Conservation (phyloP, 2,113 vertebrate genomes). For the Oceanites oceanicus region DNA sequence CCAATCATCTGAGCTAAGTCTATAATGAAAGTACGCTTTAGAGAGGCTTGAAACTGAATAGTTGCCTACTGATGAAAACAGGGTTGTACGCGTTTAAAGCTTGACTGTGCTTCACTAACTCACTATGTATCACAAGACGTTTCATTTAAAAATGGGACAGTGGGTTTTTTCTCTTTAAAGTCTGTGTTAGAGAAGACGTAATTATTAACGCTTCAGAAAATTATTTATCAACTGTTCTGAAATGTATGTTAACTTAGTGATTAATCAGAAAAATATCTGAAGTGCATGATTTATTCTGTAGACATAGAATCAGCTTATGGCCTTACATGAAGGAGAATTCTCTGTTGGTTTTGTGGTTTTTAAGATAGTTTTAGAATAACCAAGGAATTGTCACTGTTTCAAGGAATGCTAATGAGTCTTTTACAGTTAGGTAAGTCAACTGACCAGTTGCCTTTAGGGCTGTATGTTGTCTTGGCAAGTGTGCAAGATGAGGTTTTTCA, state of each 20-base stretch:
- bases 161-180: neutral
- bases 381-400: neutral
- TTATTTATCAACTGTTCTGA: neutral
- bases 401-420: neutral
- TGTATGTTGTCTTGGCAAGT: neutral
- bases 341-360: neutral
- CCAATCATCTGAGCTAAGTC: neutral
- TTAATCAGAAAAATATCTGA: neutral
- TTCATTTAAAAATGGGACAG: neutral
- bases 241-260: neutral
- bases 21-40: neutral
- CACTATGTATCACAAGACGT: neutral
- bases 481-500: neutral
- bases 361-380: neutral
- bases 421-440: neutral
- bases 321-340: neutral
- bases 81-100: neutral
- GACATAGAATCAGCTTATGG: neutral
- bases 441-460: neutral
- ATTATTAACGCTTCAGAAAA: conserved; percentile 38
- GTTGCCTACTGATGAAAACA: neutral
- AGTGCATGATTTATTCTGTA: neutral
- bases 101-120: neutral
- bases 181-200: neutral
- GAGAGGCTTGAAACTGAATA: neutral